These are phyloP conservation scores for Ochlodes sylvanus DNA, from an alignment of 2,888 invertebrate genomes.

Conservation along the genomic window DNA sequence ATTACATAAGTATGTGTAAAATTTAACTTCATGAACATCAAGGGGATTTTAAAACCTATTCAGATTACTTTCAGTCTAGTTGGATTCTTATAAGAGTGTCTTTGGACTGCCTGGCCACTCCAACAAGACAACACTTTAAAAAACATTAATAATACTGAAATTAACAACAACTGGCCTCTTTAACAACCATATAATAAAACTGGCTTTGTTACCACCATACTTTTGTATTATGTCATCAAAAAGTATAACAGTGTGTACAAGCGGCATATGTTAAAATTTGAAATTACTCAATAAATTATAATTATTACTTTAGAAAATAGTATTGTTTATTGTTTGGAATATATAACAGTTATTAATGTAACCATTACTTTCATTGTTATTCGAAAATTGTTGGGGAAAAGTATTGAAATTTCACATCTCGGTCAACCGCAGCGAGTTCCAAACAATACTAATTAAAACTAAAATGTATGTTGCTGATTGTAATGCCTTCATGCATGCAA, in stretches of 20 bases:
- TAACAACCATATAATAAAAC: conserved; percentile 47
- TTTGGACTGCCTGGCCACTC: conserved; percentile 30
- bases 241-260: no score
- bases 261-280: no score
- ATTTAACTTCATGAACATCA: neutral
- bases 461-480: neutral
- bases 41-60: neutral
- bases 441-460: neutral
- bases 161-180: conserved; percentile 53
- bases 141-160: conserved; percentile 52
- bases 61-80: conserved; percentile 30
- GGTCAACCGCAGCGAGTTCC: neutral
- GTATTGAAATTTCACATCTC: neutral
- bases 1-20: no score
- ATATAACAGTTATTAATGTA: neutral
- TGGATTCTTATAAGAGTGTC: conserved; percentile 54
- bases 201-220: conserved; percentile 42
- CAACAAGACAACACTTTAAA: conserved; percentile 45
- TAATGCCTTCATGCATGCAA: neutral
- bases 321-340: neutral
- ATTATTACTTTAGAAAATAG: neutral
- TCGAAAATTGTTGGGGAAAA: neutral
- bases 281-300: no score
- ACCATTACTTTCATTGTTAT: neutral
- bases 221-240: neutral